Evolutionary conservation across 1,140 invertebrate genomes (phyloP).

Genomic region (Stratiolaelaps scimitus): DNA sequence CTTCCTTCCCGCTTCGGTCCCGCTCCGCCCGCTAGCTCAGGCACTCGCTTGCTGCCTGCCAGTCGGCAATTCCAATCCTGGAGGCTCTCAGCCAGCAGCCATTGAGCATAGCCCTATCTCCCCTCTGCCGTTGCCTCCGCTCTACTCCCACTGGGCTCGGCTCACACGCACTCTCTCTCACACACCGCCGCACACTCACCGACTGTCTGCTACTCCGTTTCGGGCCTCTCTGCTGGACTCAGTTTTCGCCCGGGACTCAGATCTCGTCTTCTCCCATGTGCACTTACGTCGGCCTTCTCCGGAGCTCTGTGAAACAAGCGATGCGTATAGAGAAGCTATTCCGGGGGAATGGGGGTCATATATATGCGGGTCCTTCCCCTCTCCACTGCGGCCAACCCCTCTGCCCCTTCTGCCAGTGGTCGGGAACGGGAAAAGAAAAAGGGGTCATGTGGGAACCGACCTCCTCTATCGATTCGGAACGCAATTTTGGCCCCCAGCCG

Average conservation of each 20-base stretch:
- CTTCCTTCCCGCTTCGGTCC: too few species aligned
- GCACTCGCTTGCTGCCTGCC: too few species aligned
- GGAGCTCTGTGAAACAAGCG: constrained; percentile 26
- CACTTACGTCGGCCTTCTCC: constrained; percentile 11
- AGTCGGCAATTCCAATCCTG: too few species aligned
- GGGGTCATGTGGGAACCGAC: constrained; percentile 8
- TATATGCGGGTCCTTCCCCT: constrained; percentile 25
- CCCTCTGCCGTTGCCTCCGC: too few species aligned
- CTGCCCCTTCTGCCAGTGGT: not conserved
- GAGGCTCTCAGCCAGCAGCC: too few species aligned
- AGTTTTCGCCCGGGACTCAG: constrained; percentile 1
- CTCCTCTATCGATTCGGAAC: constrained; percentile 29
- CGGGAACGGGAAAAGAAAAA: constrained; percentile 8
- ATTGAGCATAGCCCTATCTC: too few species aligned
- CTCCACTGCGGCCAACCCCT: not conserved
- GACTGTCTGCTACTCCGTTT: not conserved
- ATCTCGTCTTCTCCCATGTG: not conserved
- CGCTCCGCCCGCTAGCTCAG: too few species aligned
- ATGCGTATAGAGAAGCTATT: constrained; percentile 29
- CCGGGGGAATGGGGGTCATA: constrained; percentile 22
- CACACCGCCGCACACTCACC: not conserved
- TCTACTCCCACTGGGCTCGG: not conserved
- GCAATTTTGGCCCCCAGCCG: constrained; percentile 25
- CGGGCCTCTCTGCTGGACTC: not conserved
- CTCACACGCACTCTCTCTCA: constrained; percentile 24